Evolutionary conservation across 1,140 invertebrate species (phyloP).

Genomic region (Drosophila suzukii): DNA sequence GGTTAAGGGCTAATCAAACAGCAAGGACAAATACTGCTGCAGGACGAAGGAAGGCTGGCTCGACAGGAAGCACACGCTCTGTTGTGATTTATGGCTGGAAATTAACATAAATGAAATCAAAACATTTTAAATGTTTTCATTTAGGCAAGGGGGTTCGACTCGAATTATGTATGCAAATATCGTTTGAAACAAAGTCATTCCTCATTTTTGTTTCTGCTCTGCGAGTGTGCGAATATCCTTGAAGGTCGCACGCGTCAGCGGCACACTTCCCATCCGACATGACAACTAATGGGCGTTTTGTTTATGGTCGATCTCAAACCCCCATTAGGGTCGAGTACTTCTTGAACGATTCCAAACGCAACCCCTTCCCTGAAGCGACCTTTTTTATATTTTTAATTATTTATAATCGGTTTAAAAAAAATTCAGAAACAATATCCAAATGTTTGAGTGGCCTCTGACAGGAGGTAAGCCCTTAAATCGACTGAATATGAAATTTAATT

Average conservation of each 20-base stretch:
- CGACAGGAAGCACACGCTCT: constrained; percentile 73
- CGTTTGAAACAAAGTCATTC: constrained; percentile 67
- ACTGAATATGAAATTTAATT: constrained; percentile 15
- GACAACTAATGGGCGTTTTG: constrained; percentile 72
- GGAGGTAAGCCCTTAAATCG: constrained; percentile 29
- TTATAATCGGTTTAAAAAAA: constrained; percentile 65
- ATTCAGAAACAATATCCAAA: constrained; percentile 24
- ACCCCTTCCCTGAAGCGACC: constrained; percentile 22
- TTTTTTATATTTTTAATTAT: constrained; percentile 63
- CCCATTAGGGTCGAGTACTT: constrained; percentile 53
- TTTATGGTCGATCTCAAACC: constrained; percentile 65
- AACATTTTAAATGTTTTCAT: constrained; percentile 78
- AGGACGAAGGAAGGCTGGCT: constrained; percentile 11
- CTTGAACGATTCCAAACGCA: not conserved
- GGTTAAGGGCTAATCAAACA: constrained; percentile 62
- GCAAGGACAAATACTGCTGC: constrained; percentile 43
- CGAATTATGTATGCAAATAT: constrained; percentile 68
- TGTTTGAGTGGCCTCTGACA: constrained; percentile 51
- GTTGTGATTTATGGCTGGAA: constrained; percentile 68
- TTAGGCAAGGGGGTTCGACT: constrained; percentile 26
- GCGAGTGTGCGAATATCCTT: constrained; percentile 55
- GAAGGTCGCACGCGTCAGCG: constrained; percentile 65
- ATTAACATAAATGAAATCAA: constrained; percentile 79
- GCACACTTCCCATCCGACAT: constrained; percentile 43
- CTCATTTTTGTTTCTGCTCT: constrained; percentile 3